These are phyloP conservation scores for Centrocercus urophasianus DNA, from an alignment of 2,113 vertebrate genomes.

Conservation along the genomic window DNA sequence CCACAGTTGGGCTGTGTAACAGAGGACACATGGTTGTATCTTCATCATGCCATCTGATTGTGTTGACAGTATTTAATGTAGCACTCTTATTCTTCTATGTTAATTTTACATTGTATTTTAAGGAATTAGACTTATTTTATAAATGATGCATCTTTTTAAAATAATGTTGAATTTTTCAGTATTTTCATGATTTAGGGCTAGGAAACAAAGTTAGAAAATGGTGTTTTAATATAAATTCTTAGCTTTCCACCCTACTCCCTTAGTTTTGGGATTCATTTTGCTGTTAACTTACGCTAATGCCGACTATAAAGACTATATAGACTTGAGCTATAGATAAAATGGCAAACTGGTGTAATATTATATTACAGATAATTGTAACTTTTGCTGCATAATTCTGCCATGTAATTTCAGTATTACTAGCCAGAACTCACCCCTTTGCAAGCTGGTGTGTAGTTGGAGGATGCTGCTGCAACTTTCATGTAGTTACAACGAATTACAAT, in stretches of 20 bases:
- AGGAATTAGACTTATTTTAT: constrained; percentile 30
- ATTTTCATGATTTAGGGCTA: constrained; percentile 9
- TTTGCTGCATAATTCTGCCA: not conserved
- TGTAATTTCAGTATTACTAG: not conserved
- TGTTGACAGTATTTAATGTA: not conserved
- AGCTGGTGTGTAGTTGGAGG: not conserved
- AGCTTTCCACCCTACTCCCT: not conserved
- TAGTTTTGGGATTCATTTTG: not conserved
- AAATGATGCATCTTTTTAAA: constrained; percentile 22
- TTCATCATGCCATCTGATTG: not conserved
- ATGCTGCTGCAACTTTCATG: not conserved
- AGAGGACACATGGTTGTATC: not conserved
- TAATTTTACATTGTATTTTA: not conserved
- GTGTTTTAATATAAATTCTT: not conserved
- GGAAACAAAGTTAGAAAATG: not conserved
- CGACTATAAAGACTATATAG: not conserved
- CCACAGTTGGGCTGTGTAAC: not conserved
- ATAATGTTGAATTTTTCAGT: not conserved
- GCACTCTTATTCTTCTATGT: not conserved
- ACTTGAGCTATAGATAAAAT: not conserved
- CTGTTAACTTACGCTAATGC: not conserved
- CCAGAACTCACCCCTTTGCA: not conserved
- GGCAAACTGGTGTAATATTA: not conserved
- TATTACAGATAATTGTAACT: not conserved
- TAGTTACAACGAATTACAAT: not conserved